phyloP scores from a whole-genome alignment of 2,113 vertebrate species.

The Gasterosteus aculeatus region DNA sequence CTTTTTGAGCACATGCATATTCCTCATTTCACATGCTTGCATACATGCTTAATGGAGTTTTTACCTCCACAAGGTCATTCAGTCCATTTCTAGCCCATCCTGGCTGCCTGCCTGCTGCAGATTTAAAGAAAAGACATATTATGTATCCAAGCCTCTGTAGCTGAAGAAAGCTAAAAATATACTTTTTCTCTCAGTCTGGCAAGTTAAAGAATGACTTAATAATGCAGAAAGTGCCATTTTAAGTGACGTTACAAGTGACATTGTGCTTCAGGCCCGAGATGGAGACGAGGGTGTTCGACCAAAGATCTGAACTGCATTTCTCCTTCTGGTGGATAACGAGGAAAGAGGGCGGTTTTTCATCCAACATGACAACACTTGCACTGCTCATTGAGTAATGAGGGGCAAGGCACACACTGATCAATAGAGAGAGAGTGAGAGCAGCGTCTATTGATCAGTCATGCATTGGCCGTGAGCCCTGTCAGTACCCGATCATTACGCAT shows the following conservation, averaged over 20 bases:
- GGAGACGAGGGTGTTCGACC: constrained; percentile 40
- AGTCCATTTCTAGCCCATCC: background rate
- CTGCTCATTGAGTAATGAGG: constrained; percentile 54
- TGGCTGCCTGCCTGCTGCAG: constrained; percentile 18
- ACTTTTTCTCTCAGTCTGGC: constrained; percentile 59
- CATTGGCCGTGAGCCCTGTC: constrained; percentile 56
- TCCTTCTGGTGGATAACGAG: constrained; percentile 42
- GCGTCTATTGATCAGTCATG: constrained; percentile 57
- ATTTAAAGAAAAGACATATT: constrained; percentile 34
- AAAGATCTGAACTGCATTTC: constrained; percentile 37
- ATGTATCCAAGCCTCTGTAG: constrained; percentile 52
- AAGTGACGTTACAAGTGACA: constrained; percentile 51
- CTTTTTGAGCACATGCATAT: constrained; percentile 5
- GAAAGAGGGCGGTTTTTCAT: constrained; percentile 51
- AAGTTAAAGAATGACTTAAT: constrained; percentile 53
- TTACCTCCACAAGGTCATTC: constrained; percentile 28
- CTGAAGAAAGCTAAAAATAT: constrained; percentile 54
- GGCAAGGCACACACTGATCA: constrained; percentile 48
- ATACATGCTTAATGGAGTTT: constrained; percentile 30
- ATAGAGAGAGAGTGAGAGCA: constrained; percentile 52
- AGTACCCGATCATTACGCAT: constrained; percentile 59
- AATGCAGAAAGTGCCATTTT: constrained; percentile 53
- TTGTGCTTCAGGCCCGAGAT: constrained; percentile 34
- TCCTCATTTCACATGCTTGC: constrained; percentile 16
- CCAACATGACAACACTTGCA: constrained; percentile 35